Percentiles rank a stretch among this genome's conserved stretches.
Conservation (phyloP, 2,797 vertebrate genomes). For the Clarias laeviceps region DNA sequence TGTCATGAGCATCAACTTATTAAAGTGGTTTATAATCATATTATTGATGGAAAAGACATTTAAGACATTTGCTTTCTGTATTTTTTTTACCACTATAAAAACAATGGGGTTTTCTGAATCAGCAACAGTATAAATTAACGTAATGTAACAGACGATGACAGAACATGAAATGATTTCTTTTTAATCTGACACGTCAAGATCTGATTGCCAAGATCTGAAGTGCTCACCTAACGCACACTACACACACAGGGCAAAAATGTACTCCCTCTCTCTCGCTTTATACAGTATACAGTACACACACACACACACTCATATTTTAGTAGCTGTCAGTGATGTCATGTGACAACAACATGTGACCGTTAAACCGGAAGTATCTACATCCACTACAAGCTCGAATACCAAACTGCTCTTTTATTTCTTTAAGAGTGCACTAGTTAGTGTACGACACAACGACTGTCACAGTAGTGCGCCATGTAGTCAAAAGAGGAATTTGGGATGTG, state of each 20-base stretch:
- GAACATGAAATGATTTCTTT: not conserved
- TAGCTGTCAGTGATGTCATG: not conserved
- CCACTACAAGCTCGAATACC: not conserved
- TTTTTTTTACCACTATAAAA: not conserved
- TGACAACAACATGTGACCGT: slow-evolving; percentile 13
- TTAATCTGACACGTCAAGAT: not conserved
- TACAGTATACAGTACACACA: too few species aligned
- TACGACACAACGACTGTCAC: not conserved
- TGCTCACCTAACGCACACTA: too few species aligned
- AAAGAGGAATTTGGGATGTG: not conserved
- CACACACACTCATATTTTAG: too few species aligned
- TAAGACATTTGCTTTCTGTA: not conserved
- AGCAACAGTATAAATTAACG: not conserved
- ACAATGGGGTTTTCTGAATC: not conserved
- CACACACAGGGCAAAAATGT: too few species aligned
- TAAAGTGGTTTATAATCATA: not conserved
- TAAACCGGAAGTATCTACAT: slow-evolving; percentile 1
- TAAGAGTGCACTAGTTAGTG: not conserved
- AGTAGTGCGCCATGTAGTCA: not conserved
- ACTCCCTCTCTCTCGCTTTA: too few species aligned
- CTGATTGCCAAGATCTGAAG: too few species aligned
- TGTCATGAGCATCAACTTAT: not conserved
- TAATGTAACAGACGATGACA: not conserved
- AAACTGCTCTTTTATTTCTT: not conserved
- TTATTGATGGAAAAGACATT: not conserved